Conservation (phyloP, 2,113 vertebrate genomes). For the Platysternon megacephalum region DNA sequence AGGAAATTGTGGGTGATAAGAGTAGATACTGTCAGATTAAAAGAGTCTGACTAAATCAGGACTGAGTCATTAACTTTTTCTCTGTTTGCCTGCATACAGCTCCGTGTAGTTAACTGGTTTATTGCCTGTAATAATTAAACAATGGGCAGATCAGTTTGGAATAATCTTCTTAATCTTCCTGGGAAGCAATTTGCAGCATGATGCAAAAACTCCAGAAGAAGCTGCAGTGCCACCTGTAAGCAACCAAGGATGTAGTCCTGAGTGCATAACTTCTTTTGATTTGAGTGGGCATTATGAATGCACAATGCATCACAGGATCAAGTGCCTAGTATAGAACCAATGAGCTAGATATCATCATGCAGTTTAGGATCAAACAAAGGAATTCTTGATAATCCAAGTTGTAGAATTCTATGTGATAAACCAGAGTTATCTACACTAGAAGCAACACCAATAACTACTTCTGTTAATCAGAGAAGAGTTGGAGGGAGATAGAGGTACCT, state of each 20-base stretch:
- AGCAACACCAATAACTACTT: neutral
- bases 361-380: neutral
- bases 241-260: neutral
- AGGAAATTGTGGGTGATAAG: neutral
- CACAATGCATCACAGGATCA: neutral
- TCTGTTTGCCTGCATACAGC: rapidly evolving
- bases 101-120: neutral
- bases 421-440: neutral
- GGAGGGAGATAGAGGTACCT: neutral
- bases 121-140: neutral
- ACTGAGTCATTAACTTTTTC: neutral
- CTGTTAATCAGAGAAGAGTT: neutral
- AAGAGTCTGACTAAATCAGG: neutral
- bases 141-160: neutral
- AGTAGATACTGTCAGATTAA: neutral
- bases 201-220: neutral
- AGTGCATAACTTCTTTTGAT: neutral
- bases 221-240: neutral
- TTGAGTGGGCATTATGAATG: neutral
- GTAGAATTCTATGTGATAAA: neutral
- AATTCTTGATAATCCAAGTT: neutral
- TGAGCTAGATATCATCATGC: neutral
- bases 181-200: neutral
- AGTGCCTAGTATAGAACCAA: neutral
- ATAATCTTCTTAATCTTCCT: neutral